Conservation (phyloP, 2,113 vertebrate genomes). For the Labeo catla region DNA sequence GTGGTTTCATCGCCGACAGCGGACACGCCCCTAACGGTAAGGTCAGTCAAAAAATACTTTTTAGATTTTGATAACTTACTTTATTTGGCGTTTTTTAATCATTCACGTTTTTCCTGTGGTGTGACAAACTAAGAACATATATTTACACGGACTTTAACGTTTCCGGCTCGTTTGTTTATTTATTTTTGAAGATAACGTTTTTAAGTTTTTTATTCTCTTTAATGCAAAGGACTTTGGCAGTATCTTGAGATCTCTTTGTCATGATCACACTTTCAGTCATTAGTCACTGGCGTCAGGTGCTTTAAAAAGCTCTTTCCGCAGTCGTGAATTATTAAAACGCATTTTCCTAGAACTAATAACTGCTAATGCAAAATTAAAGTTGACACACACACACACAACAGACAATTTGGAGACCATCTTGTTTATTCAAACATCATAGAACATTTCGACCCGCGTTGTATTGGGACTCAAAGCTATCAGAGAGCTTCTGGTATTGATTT, state of each 20-base stretch:
- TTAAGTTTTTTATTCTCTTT: background rate
- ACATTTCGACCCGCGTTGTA: background rate
- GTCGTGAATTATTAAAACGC: slow-evolving; percentile 27
- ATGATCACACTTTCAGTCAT: background rate
- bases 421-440: background rate
- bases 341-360: slow-evolving; percentile 7
- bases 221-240: background rate
- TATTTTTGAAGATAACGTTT: background rate
- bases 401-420: background rate
- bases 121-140: too few relatives aligned
- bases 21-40: too few relatives aligned
- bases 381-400: background rate
- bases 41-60: too few relatives aligned
- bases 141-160: background rate
- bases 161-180: background rate
- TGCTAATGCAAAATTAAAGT: background rate
- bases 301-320: background rate
- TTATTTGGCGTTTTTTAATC: too few relatives aligned
- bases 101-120: too few relatives aligned
- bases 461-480: background rate
- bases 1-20: too few relatives aligned
- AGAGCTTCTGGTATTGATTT: background rate
- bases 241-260: background rate
- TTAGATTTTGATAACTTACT: too few relatives aligned
- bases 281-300: background rate